A percentile compares a stretch with the other conserved stretches of the same genome.
phyloP scores from a whole-genome alignment of 2,797 vertebrate species.

The Notolabrus celidotus region DNA sequence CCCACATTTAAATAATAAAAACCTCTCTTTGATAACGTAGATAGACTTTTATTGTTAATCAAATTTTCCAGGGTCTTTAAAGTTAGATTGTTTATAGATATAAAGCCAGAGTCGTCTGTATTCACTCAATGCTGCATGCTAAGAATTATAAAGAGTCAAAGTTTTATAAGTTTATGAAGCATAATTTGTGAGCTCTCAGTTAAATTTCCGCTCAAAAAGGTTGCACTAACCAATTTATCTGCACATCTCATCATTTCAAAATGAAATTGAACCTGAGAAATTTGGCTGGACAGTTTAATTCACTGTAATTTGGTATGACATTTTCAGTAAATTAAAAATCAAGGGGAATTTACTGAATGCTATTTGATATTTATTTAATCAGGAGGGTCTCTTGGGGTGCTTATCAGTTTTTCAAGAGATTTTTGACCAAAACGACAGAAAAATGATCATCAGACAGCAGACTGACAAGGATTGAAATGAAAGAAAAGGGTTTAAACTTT shows the following conservation, averaged over 20 bases:
- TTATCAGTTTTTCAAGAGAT: not conserved
- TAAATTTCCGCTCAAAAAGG: not conserved
- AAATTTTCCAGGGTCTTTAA: no score
- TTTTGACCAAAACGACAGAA: not conserved
- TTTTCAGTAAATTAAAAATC: not conserved
- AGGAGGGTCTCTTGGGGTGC: not conserved
- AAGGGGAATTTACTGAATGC: not conserved
- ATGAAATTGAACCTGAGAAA: slow-evolving; percentile 2
- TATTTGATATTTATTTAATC: not conserved
- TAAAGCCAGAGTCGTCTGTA: not conserved
- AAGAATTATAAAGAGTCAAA: not conserved
- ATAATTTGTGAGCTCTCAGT: not conserved
- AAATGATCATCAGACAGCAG: not conserved
- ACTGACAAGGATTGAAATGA: not conserved
- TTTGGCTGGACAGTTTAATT: not conserved
- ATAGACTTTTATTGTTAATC: no score
- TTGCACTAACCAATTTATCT: not conserved
- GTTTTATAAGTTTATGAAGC: not conserved
- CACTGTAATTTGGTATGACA: not conserved
- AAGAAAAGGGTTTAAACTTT: no score
- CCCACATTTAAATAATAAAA: no score
- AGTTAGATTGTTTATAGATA: not conserved
- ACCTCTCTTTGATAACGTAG: no score
- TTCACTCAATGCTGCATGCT: not conserved
- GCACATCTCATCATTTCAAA: not conserved